Base-by-base conservation (phyloP, 2,888 invertebrate genomes). In the Dascillus cervinus region DNA sequence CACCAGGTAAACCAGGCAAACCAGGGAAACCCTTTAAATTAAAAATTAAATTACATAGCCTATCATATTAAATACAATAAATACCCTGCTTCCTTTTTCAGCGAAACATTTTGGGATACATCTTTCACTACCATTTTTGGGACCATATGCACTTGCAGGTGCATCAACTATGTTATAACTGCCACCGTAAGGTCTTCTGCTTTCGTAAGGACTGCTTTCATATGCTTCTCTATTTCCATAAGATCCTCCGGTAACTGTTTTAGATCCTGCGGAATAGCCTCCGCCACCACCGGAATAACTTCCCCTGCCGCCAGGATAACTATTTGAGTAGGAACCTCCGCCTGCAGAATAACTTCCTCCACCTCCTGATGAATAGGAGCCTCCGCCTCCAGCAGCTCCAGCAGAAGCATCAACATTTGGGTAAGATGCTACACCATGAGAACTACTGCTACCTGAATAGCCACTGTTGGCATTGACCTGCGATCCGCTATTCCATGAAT, bases 31-130 rank as follows among this genome's bases (percentile, higher is more conserved):
- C 89, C 82, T 84, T 51, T 14, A 62, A 56, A 35, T 15, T 4
- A 8, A 1, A 27, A 4, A 11, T 19, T 22, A 14, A 29, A 21
- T 23, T 27, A 12, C 5, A 20, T 14, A 17, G 10, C 9, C 22
- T 14, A 20, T 13, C 12, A 4, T 33, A 22, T 21, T 13, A 8
- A 3, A 28, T 13, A 26, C 27, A 13, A 32, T 39, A 26, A 44
- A 62, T 67, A 84, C 84, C 53, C 86, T 70, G 37, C 73, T 76
- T 56, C 90, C 90, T 65, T 90, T 90, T 64, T 89, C 87, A 1
- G 90, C 89, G 44, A 86, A 82, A 63, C 90, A 90, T 70, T 89
- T 87, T 0, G 88, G 87, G 21, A 77, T 74, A 54, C 89, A 89
- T 50, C 79, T 78, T 34, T 75, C 81, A 0, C 75, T 70, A 72